A percentile compares a stretch with the other conserved stretches of the same genome.
phyloP scores from a whole-genome alignment of 2,888 invertebrate genomes.

The Xestia ashworthii region DNA sequence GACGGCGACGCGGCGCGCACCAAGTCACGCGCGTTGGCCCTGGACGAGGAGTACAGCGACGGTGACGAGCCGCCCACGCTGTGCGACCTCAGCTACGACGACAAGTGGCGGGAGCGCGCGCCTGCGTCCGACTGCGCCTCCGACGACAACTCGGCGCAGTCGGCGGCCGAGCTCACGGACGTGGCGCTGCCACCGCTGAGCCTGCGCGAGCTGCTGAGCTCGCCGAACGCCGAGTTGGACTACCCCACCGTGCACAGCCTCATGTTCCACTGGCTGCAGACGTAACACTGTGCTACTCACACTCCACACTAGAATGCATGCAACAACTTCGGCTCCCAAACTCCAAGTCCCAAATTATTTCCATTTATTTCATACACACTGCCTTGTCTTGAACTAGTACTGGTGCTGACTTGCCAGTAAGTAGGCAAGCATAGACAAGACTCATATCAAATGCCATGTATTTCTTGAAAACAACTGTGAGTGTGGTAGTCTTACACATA shows the following conservation, averaged over 20 bases:
- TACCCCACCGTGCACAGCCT: slow-evolving; percentile 89
- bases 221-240: slow-evolving; percentile 87
- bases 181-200: slow-evolving; percentile 75
- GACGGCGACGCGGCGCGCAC: slow-evolving; percentile 74
- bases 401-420: slow-evolving; percentile 7
- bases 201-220: slow-evolving; percentile 84
- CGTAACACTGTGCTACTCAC: slow-evolving; percentile 78
- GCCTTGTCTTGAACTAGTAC: slow-evolving; percentile 6
- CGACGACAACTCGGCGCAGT: slow-evolving; percentile 86
- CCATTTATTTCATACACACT: slow-evolving; percentile 13
- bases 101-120: slow-evolving; percentile 81
- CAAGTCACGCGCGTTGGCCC: slow-evolving; percentile 75
- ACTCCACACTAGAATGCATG: slow-evolving; percentile 60
- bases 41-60: slow-evolving; percentile 85
- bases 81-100: slow-evolving; percentile 84
- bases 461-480: slow-evolving; percentile 55
- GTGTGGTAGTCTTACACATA: slow-evolving; percentile 80
- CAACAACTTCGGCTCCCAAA: slow-evolving; percentile 66
- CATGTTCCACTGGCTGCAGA: slow-evolving; percentile 90
- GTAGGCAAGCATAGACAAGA: slow-evolving; percentile 18
- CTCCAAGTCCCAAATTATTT: slow-evolving; percentile 61
- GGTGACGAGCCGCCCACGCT: slow-evolving; percentile 87
- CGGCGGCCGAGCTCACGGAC: slow-evolving; percentile 79
- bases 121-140: slow-evolving; percentile 84
- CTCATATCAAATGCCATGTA: slow-evolving; percentile 47